Evolutionary conservation across 1,140 invertebrate genomes (phyloP).

Genomic region (Portunus trituberculatus): DNA sequence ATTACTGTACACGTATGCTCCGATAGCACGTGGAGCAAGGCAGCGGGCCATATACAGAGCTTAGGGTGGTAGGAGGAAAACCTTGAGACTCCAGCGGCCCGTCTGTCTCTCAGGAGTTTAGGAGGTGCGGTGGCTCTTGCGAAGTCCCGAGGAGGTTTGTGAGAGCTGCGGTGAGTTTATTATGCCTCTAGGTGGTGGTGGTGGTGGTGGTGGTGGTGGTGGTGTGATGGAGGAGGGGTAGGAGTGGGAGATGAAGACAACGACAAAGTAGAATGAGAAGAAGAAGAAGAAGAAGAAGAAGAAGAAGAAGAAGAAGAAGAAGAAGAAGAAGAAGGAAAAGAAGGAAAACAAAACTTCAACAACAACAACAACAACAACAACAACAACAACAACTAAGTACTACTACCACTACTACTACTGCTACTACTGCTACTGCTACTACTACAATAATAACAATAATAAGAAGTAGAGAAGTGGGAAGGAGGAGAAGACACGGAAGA

Average conservation of each 20-base stretch:
- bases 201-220: background rate
- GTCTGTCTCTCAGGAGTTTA: constrained; percentile 4
- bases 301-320: background rate
- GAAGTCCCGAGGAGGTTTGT: constrained; percentile 2
- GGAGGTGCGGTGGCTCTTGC: background rate
- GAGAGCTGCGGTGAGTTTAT: background rate
- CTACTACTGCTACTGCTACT: too few relatives aligned
- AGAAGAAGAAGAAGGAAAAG: background rate
- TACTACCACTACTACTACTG: too few relatives aligned
- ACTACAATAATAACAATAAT: too few relatives aligned
- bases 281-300: background rate
- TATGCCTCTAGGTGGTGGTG: background rate
- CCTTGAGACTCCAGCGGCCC: background rate
- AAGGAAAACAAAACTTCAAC: too few relatives aligned
- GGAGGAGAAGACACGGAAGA: background rate
- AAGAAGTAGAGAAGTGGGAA: too few relatives aligned
- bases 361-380: too few relatives aligned
- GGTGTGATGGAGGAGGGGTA: background rate
- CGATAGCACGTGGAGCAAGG: background rate
- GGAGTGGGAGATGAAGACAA: background rate
- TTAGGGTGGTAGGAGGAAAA: background rate
- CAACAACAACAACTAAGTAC: too few relatives aligned
- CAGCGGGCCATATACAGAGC: background rate
- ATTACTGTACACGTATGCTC: too few relatives aligned
- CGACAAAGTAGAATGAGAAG: background rate